Percentiles rank a stretch among this genome's conserved stretches.
Evolutionary conservation across 1,140 invertebrate genomes (phyloP).

Genomic region (Hormaphis cornu): DNA sequence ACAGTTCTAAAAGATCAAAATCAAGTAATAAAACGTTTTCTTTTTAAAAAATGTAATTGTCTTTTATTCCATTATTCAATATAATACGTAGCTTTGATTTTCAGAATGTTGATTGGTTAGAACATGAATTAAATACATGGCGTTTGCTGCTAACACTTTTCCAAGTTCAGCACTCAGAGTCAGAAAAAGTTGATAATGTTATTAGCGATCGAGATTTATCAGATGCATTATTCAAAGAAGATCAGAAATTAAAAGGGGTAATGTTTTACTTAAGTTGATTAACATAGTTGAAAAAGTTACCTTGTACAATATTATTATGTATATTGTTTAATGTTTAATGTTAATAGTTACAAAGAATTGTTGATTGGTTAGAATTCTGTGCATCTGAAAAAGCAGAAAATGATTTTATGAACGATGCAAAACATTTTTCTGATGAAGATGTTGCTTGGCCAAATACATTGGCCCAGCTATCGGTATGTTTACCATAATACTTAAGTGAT

Average conservation of each 20-base stretch:
- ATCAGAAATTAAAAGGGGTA: slow-evolving; percentile 58
- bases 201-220: slow-evolving; percentile 56
- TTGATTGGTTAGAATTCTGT: slow-evolving; percentile 87
- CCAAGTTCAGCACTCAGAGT: slow-evolving; percentile 51
- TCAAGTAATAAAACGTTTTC: slow-evolving; percentile 12
- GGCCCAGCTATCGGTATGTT: slow-evolving; percentile 56
- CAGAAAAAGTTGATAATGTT: slow-evolving; percentile 42
- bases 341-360: slow-evolving; percentile 62
- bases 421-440: slow-evolving; percentile 64
- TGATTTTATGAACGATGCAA: slow-evolving; percentile 49
- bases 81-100: not conserved
- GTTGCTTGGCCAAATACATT: slow-evolving; percentile 84
- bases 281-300: not conserved
- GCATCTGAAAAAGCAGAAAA: slow-evolving; percentile 57
- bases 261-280: not conserved
- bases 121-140: slow-evolving; percentile 80
- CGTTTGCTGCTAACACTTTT: slow-evolving; percentile 68
- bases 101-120: slow-evolving; percentile 49
- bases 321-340: not conserved
- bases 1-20: slow-evolving; percentile 22
- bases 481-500: not conserved
- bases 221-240: slow-evolving; percentile 52
- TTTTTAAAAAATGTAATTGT: not conserved
- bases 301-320: not conserved
- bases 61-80: not conserved